These are phyloP conservation scores for Prosopocoilus inquinatus DNA, from an alignment of 2,888 invertebrate species.

Conservation along the genomic window DNA sequence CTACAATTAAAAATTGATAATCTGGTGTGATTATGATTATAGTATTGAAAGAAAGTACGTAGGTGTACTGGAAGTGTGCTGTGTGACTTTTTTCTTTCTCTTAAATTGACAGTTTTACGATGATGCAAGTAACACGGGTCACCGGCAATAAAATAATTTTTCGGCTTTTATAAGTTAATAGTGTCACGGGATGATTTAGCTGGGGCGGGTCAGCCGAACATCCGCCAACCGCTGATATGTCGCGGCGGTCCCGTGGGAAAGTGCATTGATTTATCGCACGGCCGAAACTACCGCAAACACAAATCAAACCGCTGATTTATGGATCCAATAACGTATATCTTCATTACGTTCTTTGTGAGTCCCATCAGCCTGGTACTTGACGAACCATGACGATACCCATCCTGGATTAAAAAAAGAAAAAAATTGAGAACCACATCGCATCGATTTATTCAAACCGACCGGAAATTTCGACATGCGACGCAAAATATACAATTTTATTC, in stretches of 20 bases:
- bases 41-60: too few relatives aligned
- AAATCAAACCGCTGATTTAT: constrained; percentile 47
- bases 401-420: too few relatives aligned
- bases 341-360: constrained; percentile 29
- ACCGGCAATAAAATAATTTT: constrained; percentile 14
- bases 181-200: constrained; percentile 40
- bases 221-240: constrained; percentile 29
- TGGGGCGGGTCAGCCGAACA: constrained; percentile 34
- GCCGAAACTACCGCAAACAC: constrained; percentile 44
- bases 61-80: too few relatives aligned
- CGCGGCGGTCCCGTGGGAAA: constrained; percentile 32
- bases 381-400: too few relatives aligned
- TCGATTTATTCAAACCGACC: too few relatives aligned
- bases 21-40: too few relatives aligned
- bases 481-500: too few relatives aligned
- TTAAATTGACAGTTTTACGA: too few relatives aligned
- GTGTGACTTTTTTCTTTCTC: too few relatives aligned
- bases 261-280: constrained; percentile 43
- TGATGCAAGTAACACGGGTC: not conserved
- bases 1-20: too few relatives aligned
- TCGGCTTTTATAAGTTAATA: constrained; percentile 30
- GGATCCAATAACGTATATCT: constrained; percentile 46
- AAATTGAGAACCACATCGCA: too few relatives aligned
- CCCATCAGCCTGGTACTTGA: not conserved
- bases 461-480: too few relatives aligned